phyloP scores from a whole-genome alignment of 1,140 invertebrate genomes.

The Drosophila ananassae region DNA sequence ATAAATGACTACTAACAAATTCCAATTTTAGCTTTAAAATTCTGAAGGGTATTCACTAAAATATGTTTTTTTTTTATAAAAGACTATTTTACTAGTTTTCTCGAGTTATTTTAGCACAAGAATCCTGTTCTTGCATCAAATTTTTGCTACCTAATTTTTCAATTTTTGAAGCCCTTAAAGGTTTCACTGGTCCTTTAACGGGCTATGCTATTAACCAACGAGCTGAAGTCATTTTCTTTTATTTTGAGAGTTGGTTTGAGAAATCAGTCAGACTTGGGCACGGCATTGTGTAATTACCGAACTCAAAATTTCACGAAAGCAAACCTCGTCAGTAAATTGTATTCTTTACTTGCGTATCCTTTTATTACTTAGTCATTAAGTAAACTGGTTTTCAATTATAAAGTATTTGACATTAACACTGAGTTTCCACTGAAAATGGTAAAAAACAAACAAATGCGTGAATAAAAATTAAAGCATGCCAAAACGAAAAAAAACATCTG shows the following conservation, averaged over 20 bases:
- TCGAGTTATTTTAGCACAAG: no score
- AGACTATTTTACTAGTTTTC: no score
- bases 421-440: constrained; percentile 4
- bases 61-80: no score
- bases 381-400: constrained; percentile 79
- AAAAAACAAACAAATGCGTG: constrained; percentile 20
- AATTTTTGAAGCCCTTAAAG: no score
- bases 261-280: constrained; percentile 25
- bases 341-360: background rate
- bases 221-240: constrained; percentile 2
- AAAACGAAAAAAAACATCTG: constrained; percentile 26
- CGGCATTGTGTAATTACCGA: constrained; percentile 62
- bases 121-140: no score
- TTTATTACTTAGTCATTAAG: constrained; percentile 11
- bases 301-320: constrained; percentile 8
- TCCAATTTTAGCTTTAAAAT: no score
- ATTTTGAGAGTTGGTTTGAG: constrained; percentile 8
- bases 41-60: no score
- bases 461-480: background rate
- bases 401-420: constrained; percentile 46
- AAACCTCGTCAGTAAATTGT: constrained; percentile 22
- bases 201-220: background rate
- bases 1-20: no score
- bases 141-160: no score
- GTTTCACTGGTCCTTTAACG: background rate